These are phyloP conservation scores for Hipposideros armiger DNA, from an alignment of 2,113 vertebrate species.

Conservation along the genomic window DNA sequence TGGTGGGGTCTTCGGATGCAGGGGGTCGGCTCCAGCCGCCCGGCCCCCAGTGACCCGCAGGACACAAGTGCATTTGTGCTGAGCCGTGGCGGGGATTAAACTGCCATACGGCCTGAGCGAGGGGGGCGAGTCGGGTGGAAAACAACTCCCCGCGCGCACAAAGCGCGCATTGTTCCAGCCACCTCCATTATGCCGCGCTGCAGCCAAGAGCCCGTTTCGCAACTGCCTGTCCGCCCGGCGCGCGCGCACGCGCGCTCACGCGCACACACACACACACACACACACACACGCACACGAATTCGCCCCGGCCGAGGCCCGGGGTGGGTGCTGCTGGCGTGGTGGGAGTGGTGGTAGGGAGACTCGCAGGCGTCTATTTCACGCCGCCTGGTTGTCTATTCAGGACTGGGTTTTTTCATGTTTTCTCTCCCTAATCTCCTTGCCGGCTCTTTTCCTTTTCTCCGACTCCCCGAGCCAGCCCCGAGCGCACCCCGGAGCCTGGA, in stretches of 20 bases:
- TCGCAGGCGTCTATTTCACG: slow-evolving; percentile 54
- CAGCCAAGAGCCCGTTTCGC: slow-evolving; percentile 83
- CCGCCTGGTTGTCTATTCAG: slow-evolving; percentile 39
- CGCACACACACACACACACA: neutral
- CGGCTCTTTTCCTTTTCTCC: slow-evolving; percentile 63
- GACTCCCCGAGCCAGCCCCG: slow-evolving; percentile 61
- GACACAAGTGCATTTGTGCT: slow-evolving; percentile 83
- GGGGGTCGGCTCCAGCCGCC: slow-evolving; percentile 44
- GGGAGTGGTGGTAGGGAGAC: neutral
- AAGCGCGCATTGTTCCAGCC: slow-evolving; percentile 84
- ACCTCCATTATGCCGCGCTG: slow-evolving; percentile 83
- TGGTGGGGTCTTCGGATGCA: slow-evolving; percentile 12
- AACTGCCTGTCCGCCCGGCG: slow-evolving; percentile 68
- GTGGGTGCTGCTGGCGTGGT: slow-evolving; percentile 17
- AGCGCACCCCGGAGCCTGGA: slow-evolving; percentile 60
- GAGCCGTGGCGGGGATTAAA: slow-evolving; percentile 82
- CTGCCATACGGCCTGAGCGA: slow-evolving; percentile 78
- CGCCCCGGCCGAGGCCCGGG: neutral
- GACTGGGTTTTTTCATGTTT: slow-evolving; percentile 64
- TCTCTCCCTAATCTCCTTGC: slow-evolving; percentile 50
- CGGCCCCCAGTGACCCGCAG: slow-evolving; percentile 75
- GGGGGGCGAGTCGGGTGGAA: slow-evolving; percentile 79
- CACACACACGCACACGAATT: neutral
- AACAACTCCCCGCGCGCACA: slow-evolving; percentile 82
- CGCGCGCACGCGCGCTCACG: fast-evolving